Percentiles rank a stretch among this genome's conserved stretches.
Conservation (phyloP, 2,797 vertebrate genomes). For the Aldrovandia affinis region DNA sequence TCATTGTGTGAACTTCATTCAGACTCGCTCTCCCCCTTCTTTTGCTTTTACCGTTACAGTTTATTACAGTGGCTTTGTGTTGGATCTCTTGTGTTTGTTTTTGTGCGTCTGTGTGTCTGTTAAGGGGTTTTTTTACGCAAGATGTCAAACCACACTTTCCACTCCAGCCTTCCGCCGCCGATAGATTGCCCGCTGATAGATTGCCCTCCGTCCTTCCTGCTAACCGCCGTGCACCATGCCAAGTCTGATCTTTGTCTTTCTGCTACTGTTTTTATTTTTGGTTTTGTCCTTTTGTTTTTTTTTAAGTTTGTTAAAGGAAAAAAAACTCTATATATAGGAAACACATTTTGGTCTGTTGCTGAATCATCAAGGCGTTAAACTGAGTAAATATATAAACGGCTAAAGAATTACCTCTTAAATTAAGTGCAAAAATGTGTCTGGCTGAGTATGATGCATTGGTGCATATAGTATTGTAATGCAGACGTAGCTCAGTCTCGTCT, state of each 20-base stretch:
- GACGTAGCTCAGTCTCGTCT: constrained; percentile 41
- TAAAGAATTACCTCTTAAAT: constrained; percentile 78
- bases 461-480: constrained; percentile 53
- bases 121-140: constrained; percentile 55
- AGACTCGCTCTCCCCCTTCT: not conserved
- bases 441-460: constrained; percentile 72
- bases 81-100: constrained; percentile 55
- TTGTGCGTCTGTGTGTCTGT: too few species aligned
- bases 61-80: constrained; percentile 22
- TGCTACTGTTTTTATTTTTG: constrained; percentile 40
- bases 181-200: constrained; percentile 54
- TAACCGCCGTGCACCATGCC: constrained; percentile 43
- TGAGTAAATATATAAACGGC: constrained; percentile 59
- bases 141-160: constrained; percentile 65
- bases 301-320: constrained; percentile 68
- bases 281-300: constrained; percentile 26
- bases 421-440: constrained; percentile 77
- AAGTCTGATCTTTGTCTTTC: constrained; percentile 44
- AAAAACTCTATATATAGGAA: constrained; percentile 62
- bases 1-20: not conserved
- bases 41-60: not conserved
- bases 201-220: constrained; percentile 38
- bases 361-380: constrained; percentile 58
- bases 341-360: constrained; percentile 62
- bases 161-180: constrained; percentile 57